phyloP scores from a whole-genome alignment of 2,113 vertebrate species.

The Electrona antarctica region DNA sequence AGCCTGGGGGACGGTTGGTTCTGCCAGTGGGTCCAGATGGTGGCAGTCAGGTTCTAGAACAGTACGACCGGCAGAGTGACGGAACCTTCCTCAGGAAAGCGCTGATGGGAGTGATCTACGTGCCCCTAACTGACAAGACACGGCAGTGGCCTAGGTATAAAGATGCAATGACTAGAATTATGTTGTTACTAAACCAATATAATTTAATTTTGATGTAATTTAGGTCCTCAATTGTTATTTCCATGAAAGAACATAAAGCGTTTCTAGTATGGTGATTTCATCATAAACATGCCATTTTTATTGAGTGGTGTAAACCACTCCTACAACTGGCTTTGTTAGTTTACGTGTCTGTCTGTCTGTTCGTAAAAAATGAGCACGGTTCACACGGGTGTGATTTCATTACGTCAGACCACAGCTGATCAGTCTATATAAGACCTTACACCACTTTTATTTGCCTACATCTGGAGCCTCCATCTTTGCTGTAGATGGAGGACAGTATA shows the following conservation, averaged over 20 bases:
- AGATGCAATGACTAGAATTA: not conserved
- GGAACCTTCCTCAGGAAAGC: constrained; percentile 83
- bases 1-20: constrained; percentile 87
- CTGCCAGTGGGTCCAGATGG: constrained; percentile 87
- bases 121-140: constrained; percentile 88
- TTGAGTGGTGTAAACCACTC: too few species aligned
- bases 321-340: too few species aligned
- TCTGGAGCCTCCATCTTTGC: too few species aligned
- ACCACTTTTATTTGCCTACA: not conserved
- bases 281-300: not conserved
- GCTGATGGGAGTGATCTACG: constrained; percentile 90
- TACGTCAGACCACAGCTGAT: too few species aligned
- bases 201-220: not conserved
- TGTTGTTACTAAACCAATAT: not conserved
- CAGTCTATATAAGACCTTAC: too few species aligned
- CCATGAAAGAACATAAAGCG: not conserved
- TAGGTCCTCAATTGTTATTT: not conserved
- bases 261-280: not conserved
- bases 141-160: constrained; percentile 86
- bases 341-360: too few species aligned
- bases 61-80: constrained; percentile 86
- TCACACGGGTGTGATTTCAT: too few species aligned
- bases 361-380: too few species aligned
- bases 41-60: constrained; percentile 86
- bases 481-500: too few species aligned